phyloP scores from a whole-genome alignment of 1,140 invertebrate species.

The Microplitis mediator region DNA sequence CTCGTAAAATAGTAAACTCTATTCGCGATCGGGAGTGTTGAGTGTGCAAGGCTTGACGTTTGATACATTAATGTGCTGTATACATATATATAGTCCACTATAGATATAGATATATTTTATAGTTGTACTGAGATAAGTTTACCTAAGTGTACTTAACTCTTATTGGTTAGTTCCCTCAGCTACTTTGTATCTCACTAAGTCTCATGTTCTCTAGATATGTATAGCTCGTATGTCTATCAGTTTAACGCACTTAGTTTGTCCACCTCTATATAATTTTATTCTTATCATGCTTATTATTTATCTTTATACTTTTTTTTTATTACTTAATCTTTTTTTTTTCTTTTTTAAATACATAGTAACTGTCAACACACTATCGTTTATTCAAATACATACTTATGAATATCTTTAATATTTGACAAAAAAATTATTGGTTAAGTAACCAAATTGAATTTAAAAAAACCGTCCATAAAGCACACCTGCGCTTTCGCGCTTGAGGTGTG shows the following conservation, averaged over 20 bases:
- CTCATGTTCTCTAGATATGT: not conserved
- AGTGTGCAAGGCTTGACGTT: not conserved
- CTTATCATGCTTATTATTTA: not conserved
- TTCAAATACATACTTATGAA: not conserved
- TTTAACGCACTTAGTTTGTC: not conserved
- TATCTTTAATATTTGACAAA: not conserved
- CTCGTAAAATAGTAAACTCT: not conserved
- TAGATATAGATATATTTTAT: not conserved
- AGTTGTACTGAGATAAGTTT: constrained; percentile 3
- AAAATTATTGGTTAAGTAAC: too few species aligned
- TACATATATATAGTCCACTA: not conserved
- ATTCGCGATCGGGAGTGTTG: not conserved
- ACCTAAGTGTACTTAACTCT: not conserved
- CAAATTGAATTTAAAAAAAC: too few species aligned
- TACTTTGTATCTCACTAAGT: not conserved
- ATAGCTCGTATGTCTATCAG: constrained; percentile 4
- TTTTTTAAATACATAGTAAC: not conserved
- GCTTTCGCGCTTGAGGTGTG: too few species aligned
- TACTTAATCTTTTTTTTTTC: not conserved
- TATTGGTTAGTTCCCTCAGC: not conserved
- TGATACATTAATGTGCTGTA: too few species aligned
- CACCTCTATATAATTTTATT: not conserved
- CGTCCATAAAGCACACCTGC: too few species aligned
- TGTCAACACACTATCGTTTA: not conserved
- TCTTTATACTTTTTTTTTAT: not conserved